Evolutionary conservation across 35 echinoderm and acorn worm species (phyloP).

Genomic region (Hemicentrotus pulcherrimus): DNA sequence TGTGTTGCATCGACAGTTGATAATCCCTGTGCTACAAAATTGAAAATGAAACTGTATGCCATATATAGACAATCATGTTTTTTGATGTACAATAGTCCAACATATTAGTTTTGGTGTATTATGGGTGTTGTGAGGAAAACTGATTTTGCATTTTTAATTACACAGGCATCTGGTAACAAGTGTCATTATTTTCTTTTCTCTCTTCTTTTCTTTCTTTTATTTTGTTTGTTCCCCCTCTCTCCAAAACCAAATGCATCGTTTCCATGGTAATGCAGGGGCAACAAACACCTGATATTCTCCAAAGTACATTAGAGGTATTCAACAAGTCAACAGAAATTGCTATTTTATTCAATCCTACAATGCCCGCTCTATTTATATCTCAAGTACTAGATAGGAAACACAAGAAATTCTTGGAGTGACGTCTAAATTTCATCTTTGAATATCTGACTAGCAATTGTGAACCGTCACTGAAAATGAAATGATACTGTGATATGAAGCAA

Average conservation of each 20-base stretch:
- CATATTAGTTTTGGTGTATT: not conserved
- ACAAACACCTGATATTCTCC: slow-evolving; percentile 22
- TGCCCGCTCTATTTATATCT: too few relatives aligned
- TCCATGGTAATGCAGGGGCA: not conserved
- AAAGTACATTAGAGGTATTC: slow-evolving; percentile 46
- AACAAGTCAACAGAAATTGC: not conserved
- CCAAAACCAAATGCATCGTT: not conserved
- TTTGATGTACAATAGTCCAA: not conserved
- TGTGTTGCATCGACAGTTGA: too few relatives aligned
- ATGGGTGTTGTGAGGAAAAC: not conserved
- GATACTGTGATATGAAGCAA: too few relatives aligned
- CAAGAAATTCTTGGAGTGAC: too few relatives aligned
- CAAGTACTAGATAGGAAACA: too few relatives aligned
- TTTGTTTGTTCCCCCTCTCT: slow-evolving; percentile 22
- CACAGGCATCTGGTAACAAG: not conserved
- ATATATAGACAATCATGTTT: not conserved
- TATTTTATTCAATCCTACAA: not conserved
- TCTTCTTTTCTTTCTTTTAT: slow-evolving; percentile 16
- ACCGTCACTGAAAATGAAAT: too few relatives aligned
- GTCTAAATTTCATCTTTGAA: too few relatives aligned
- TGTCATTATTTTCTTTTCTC: slow-evolving; percentile 35
- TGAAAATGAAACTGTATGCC: too few relatives aligned
- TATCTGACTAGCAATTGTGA: too few relatives aligned
- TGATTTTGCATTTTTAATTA: not conserved
- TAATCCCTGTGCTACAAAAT: too few relatives aligned